Base-by-base conservation (phyloP, 37 sponge, comb jelly and placozoan genomes). In the Geodia barretti region DNA sequence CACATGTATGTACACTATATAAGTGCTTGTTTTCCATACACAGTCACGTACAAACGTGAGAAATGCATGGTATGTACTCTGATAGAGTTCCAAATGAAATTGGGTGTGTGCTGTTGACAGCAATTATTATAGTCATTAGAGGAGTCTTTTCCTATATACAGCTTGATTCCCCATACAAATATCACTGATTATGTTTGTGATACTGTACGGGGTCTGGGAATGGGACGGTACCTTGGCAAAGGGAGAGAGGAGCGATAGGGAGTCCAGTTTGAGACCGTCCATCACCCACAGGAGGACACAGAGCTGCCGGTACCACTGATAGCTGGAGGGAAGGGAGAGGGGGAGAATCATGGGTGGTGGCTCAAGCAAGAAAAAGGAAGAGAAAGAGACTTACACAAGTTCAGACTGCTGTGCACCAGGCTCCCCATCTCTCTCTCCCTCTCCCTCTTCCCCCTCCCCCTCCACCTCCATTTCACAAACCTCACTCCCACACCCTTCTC, bases 211-310 rank as follows among this genome's bases (percentile, higher is more conserved):
- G 7, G 54, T 47, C 7, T 14, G 14, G 7, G 54, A 17, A 47
- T 47, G 54, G n/a, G n/a, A n/a, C n/a, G n/a, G n/a, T 47, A 47
- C 54, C 54, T 47, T 47, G 7, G 54, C 54, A 14, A 47, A 47
- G 54, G 54, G 54, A 47, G 54, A 17, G 54, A 17, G 54, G 7
- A 47, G 54, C 14, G 54, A 7, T 17, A 78, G 74, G 20, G 60
- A 76, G 21, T 75, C 82, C 68, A 80, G 47, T n/a, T 30, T 37
- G 82, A 86, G 85, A 0, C 80, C 72, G 23, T 90, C 82, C 35
- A 90, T 35, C 31, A 90, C 68, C 91, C 91, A 90, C 39, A 78
- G 74, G 19, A 90, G 42, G 28, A 76, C 78, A 81, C 91, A 90
- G 65, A 90, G 65, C 61, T 62, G 37, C n/a, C 64, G 42, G 60